Evolutionary conservation across 2,888 invertebrate genomes (phyloP), one percentile per base, ranked within the genome.

Genomic region (Polymixis flavicincta): DNA sequence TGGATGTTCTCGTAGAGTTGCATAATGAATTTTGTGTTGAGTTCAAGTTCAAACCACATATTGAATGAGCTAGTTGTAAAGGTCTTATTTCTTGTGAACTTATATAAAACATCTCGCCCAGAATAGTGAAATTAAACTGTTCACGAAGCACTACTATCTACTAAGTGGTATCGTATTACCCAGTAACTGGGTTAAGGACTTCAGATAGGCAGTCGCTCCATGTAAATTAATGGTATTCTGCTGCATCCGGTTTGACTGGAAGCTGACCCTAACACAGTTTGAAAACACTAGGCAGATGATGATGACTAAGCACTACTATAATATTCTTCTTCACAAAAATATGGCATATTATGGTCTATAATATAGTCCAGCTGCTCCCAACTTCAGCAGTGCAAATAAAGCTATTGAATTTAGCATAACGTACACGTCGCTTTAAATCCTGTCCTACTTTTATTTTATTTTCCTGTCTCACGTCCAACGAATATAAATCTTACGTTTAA

Each of bases 401-500:
- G 11, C 14, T n/a, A 42, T 54, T 28, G 54, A 28, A 60, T 65
- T 79, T 64, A 61, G 76, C 55, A 52, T 48, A 57, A n/a, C 42
- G n/a, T 54, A 37, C 68, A 76, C n/a, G 11, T 59, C 25, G 32
- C 14, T 25, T 76, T 82, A 60, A 82, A 69, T 76, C 68, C 57
- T 25, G 17, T n/a, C 14, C 32, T 28, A 60, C 19, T 80, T 73
- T 82, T 9, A 55, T 70, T 77, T 82, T 73, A 57, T 82, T 74
- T 74, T 57, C 32, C 63, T 82, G 55, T 63, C 69, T 71, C 78
- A 74, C 61, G 78, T 73, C 60, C 71, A 60, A 28, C 59, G 9
- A 32, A 73, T 78, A 82, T 86, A 86, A 80, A 86, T 85, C 71
- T 74, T 71, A 75, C 71, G 80, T 74, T 78, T 71, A 78, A 84